phyloP scores from a whole-genome alignment of 2,888 invertebrate genomes.

The Cerastoderma edule region DNA sequence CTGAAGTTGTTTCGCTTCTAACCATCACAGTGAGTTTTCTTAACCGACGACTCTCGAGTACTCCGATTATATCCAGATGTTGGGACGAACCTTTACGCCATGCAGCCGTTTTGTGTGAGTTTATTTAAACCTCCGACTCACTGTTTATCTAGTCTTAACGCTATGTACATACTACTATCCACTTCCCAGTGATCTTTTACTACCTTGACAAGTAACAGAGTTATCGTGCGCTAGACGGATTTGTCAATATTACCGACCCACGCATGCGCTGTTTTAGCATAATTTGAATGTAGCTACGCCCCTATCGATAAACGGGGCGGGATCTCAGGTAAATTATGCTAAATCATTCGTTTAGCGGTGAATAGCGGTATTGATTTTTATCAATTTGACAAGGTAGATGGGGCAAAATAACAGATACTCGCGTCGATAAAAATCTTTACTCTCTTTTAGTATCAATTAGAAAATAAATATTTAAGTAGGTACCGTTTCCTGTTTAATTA shows the following conservation, averaged over 20 bases:
- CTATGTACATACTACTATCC: conserved; percentile 17
- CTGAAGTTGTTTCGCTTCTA: no score
- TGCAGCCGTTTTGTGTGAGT: conserved; percentile 14
- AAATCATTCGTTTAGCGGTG: conserved; percentile 28
- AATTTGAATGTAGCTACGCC: no score
- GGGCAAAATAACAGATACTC: conserved; percentile 25
- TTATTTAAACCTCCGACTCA: conserved; percentile 22
- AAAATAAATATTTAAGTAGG: background rate
- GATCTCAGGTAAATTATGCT: conserved; percentile 4
- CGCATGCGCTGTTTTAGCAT: conserved; percentile 17
- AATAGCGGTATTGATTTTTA: conserved; percentile 27
- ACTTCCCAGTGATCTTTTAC: conserved; percentile 4
- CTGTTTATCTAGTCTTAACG: conserved; percentile 24
- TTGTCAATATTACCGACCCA: conserved; percentile 11
- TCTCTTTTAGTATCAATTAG: background rate
- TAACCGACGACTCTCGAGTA: no score
- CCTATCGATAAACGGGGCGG: background rate
- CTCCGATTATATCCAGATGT: conserved; percentile 7
- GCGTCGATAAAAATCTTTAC: conserved; percentile 20
- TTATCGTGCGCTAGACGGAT: conserved; percentile 18
- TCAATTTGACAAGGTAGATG: conserved; percentile 25
- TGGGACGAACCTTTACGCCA: no score
- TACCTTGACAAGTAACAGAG: conserved; percentile 19
- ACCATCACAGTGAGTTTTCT: no score
- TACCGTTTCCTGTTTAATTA: conserved; percentile 9